These are phyloP conservation scores for Hypomesus transpacificus DNA, from an alignment of 2,113 vertebrate genomes.

Conservation along the genomic window DNA sequence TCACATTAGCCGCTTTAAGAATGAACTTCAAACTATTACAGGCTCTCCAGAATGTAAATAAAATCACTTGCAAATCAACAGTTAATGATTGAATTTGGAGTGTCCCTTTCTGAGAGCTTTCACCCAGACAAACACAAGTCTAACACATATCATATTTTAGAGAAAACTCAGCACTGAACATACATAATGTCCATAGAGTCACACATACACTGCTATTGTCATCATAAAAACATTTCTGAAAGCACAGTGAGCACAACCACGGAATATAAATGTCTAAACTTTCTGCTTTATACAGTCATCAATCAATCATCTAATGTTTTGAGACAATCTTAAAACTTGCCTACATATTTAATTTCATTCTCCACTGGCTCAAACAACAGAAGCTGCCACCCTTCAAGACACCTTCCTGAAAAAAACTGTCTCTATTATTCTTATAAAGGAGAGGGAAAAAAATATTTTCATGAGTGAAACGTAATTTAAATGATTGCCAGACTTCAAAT, in stretches of 20 bases:
- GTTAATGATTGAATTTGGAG: slow-evolving; percentile 65
- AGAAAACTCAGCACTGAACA: too few species aligned
- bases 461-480: slow-evolving; percentile 53
- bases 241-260: slow-evolving; percentile 51
- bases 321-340: slow-evolving; percentile 52
- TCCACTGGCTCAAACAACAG: slow-evolving; percentile 67
- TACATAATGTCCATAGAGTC: slow-evolving; percentile 43
- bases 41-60: slow-evolving; percentile 71
- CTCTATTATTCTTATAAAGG: slow-evolving; percentile 54
- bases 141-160: too few species aligned
- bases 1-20: slow-evolving; percentile 48
- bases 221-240: slow-evolving; percentile 56
- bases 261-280: slow-evolving; percentile 62
- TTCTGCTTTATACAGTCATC: slow-evolving; percentile 66
- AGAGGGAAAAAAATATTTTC: slow-evolving; percentile 32
- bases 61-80: slow-evolving; percentile 66
- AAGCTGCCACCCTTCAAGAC: slow-evolving; percentile 63
- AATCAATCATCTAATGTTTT: slow-evolving; percentile 63
- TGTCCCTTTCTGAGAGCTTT: slow-evolving; percentile 32
- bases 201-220: slow-evolving; percentile 57
- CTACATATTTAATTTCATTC: slow-evolving; percentile 77
- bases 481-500: slow-evolving; percentile 62
- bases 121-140: too few species aligned
- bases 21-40: slow-evolving; percentile 60
- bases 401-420: slow-evolving; percentile 55